These are phyloP conservation scores for Symphodus melops DNA, from an alignment of 2,113 vertebrate species.

Conservation along the genomic window DNA sequence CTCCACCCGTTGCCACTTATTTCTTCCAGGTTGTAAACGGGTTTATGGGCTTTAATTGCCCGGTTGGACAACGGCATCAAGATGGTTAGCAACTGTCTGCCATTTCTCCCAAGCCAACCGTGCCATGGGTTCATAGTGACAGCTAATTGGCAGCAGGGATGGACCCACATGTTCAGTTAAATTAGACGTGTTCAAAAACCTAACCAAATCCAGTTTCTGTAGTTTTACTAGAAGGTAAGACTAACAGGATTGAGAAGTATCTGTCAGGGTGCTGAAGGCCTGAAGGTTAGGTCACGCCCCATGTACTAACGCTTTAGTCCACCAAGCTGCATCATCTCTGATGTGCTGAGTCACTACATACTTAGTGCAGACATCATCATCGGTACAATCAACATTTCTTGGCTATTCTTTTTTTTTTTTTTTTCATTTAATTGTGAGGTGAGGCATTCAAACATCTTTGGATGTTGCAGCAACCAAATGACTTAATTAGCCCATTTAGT, in stretches of 20 bases:
- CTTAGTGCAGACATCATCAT: slow-evolving; percentile 46
- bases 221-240: no score
- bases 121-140: slow-evolving; percentile 25
- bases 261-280: no score
- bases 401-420: background rate
- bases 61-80: slow-evolving; percentile 45
- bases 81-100: slow-evolving; percentile 21
- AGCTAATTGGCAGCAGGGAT: slow-evolving; percentile 39
- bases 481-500: background rate
- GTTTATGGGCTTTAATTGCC: slow-evolving; percentile 72
- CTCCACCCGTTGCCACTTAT: slow-evolving; percentile 50
- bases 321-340: no score
- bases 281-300: no score
- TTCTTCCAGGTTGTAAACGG: slow-evolving; percentile 55
- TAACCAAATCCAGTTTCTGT: no score
- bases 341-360: slow-evolving; percentile 46
- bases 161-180: background rate
- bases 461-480: background rate
- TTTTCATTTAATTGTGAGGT: background rate
- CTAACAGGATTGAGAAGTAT: no score
- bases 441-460: slow-evolving; percentile 23
- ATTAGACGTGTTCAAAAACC: no score
- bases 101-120: slow-evolving; percentile 25
- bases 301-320: no score
- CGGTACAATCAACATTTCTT: slow-evolving; percentile 21